phyloP scores from a whole-genome alignment of 2,113 vertebrate species.

The Piliocolobus tephrosceles region DNA sequence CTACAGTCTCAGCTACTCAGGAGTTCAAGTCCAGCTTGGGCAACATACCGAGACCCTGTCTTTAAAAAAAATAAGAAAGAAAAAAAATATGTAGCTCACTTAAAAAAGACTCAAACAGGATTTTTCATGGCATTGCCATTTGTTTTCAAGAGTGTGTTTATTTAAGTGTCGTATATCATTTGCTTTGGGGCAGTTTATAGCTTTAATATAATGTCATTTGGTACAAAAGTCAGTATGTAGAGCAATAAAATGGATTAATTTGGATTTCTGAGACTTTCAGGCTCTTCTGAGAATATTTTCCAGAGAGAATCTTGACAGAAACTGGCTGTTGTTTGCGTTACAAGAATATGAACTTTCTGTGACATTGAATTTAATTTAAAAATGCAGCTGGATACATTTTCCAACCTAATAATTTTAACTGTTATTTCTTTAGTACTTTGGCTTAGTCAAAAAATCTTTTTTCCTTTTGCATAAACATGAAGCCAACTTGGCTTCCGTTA shows the following conservation, averaged over 20 bases:
- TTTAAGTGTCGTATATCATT: background rate
- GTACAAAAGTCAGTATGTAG: background rate
- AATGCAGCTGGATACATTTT: constrained; percentile 10
- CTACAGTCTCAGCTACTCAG: background rate
- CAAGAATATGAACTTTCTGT: constrained; percentile 18
- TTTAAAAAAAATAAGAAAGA: background rate
- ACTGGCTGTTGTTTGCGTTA: background rate
- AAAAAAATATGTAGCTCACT: background rate
- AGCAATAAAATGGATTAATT: background rate
- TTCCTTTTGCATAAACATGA: constrained; percentile 30
- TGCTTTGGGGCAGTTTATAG: background rate
- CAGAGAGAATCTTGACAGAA: constrained; percentile 9
- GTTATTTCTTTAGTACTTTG: background rate
- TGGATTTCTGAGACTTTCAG: background rate
- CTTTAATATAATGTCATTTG: background rate
- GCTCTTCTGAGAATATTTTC: background rate
- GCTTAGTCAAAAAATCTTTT: background rate
- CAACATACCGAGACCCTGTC: background rate
- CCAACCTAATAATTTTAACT: background rate
- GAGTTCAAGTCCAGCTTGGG: background rate
- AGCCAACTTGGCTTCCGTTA: constrained; percentile 31
- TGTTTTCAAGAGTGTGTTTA: background rate
- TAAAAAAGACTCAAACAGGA: background rate
- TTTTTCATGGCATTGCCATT: background rate
- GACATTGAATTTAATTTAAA: constrained; percentile 39